A percentile compares a stretch with the other conserved stretches of the same genome.
Conservation (phyloP, 2,113 vertebrate species). For the Synchiropus splendidus region DNA sequence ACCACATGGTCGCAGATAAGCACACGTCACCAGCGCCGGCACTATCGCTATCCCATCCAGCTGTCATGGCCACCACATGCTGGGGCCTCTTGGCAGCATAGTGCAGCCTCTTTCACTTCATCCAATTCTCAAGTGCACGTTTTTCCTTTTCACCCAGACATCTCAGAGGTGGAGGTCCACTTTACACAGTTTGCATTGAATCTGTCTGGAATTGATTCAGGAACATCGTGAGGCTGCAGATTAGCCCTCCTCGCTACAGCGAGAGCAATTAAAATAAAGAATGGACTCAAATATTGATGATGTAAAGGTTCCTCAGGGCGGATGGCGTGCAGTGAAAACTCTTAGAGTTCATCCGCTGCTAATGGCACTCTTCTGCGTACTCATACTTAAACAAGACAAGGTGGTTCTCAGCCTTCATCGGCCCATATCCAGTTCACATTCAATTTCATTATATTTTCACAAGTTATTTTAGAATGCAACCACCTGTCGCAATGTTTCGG, state of each 20-base stretch:
- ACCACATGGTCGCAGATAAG: conserved; percentile 1
- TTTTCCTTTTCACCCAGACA: conserved; percentile 30
- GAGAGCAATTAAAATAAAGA: conserved; percentile 4
- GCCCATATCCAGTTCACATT: too few species aligned
- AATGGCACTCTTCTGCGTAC: too few species aligned
- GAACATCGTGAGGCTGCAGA: conserved; percentile 34
- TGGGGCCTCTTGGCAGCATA: conserved; percentile 38
- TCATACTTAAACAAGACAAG: too few species aligned
- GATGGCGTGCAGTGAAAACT: too few species aligned
- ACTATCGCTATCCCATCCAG: conserved; percentile 25
- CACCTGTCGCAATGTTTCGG: too few species aligned
- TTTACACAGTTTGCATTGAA: conserved; percentile 54
- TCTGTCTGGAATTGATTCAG: conserved; percentile 49
- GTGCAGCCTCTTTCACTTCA: conserved; percentile 42
- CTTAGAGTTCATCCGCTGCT: too few species aligned
- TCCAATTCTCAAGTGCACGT: conserved; percentile 30
- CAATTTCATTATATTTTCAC: too few species aligned
- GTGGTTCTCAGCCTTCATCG: too few species aligned
- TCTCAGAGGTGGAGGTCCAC: conserved; percentile 30
- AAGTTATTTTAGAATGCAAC: too few species aligned
- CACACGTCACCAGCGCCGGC: conserved; percentile 5
- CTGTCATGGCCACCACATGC: conserved; percentile 42
- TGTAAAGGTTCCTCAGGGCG: too few species aligned
- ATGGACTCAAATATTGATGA: too few species aligned
- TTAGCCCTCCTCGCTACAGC: too few species aligned